Evolutionary conservation across 2,113 vertebrate genomes (phyloP).

Genomic region (Pollachius pollachius): DNA sequence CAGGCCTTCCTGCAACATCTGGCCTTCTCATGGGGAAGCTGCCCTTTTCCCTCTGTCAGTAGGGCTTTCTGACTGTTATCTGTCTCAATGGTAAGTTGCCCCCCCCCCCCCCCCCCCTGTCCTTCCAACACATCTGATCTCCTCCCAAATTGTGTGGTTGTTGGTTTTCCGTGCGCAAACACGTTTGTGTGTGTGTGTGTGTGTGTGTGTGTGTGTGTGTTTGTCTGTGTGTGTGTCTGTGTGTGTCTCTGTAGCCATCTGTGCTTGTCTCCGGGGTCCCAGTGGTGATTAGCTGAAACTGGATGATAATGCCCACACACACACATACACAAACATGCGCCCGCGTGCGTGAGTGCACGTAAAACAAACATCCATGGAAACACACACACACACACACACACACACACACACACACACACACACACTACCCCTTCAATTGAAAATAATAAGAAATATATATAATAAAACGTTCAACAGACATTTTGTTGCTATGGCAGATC

Average conservation of each 20-base stretch:
- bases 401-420: not conserved
- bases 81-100: constrained; percentile 35
- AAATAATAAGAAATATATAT: not conserved
- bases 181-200: constrained; percentile 4
- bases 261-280: constrained; percentile 21
- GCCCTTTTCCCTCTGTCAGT: constrained; percentile 14
- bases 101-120: constrained; percentile 14
- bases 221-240: not conserved
- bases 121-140: constrained; percentile 31
- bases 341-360: not conserved
- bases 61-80: constrained; percentile 34
- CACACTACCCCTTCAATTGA: not conserved
- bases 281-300: constrained; percentile 40
- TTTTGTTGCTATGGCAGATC: constrained; percentile 29
- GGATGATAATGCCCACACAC: constrained; percentile 6
- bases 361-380: not conserved
- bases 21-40: constrained; percentile 19
- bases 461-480: constrained; percentile 1
- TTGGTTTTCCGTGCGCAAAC: not conserved
- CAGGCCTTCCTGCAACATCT: constrained; percentile 41
- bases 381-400: not conserved
- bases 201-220: not conserved
- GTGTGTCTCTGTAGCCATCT: constrained; percentile 41
- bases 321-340: not conserved
- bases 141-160: constrained; percentile 28